phyloP scores from a whole-genome alignment of 2,797 vertebrate species.

The Bryconaethiops microstoma region DNA sequence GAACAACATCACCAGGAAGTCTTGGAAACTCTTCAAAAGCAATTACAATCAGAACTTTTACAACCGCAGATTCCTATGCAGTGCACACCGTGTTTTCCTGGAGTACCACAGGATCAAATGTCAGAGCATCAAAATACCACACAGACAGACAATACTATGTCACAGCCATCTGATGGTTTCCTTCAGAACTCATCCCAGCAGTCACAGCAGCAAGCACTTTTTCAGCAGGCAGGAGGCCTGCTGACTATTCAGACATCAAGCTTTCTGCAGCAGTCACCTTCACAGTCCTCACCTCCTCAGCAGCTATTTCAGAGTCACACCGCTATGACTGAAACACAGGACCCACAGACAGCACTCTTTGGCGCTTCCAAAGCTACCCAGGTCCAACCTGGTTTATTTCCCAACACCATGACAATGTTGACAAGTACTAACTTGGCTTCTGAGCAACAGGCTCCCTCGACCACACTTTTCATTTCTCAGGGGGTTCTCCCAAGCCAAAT shows the following conservation, averaged over 20 bases:
- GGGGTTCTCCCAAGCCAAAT: conserved; percentile 79
- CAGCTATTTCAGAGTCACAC: conserved; percentile 94
- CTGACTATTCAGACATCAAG: conserved; percentile 90
- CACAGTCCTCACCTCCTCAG: conserved; percentile 88
- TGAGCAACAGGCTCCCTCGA: conserved; percentile 83
- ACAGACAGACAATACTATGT: conserved; percentile 77
- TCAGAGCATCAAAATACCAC: conserved; percentile 75
- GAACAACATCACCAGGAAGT: conserved; percentile 76
- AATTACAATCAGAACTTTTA: conserved; percentile 89
- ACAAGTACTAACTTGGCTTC: conserved; percentile 81
- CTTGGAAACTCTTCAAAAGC: conserved; percentile 78
- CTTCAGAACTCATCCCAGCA: conserved; percentile 67
- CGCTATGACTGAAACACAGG: conserved; percentile 86
- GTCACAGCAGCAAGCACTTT: conserved; percentile 82
- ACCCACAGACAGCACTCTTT: conserved; percentile 82
- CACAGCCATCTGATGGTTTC: conserved; percentile 78
- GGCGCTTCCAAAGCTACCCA: conserved; percentile 81
- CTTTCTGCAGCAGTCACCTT: conserved; percentile 87
- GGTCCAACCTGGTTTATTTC: conserved; percentile 89
- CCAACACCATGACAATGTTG: conserved; percentile 85
- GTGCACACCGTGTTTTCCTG: conserved; percentile 80
- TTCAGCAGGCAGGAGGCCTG: conserved; percentile 90
- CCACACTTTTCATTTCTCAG: conserved; percentile 87
- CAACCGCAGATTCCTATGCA: conserved; percentile 88
- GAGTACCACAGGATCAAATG: conserved; percentile 73